phyloP scores from a whole-genome alignment of 2,797 vertebrate genomes.

The Clarias platycephalus region DNA sequence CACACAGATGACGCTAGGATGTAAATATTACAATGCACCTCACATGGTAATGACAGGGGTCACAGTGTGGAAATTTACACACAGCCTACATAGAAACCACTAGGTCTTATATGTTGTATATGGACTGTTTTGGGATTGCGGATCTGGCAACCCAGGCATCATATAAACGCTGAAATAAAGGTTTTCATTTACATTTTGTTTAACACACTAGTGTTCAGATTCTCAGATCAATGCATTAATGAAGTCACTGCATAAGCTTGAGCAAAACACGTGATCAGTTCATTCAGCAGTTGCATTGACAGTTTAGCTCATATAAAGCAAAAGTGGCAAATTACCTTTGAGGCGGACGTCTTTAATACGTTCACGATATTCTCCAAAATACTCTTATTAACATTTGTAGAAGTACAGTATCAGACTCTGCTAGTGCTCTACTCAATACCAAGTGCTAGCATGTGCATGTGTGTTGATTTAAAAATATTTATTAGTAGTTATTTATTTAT shows the following conservation, averaged over 20 bases:
- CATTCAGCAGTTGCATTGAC: neutral
- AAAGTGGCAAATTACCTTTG: slow-evolving; percentile 1
- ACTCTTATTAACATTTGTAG: neutral
- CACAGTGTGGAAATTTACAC: neutral
- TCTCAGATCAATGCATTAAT: neutral
- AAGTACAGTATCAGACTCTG: neutral
- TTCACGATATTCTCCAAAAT: neutral
- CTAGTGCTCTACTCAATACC: neutral
- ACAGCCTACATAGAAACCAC: no score
- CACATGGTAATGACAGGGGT: neutral
- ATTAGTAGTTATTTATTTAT: neutral
- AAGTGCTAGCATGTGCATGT: neutral
- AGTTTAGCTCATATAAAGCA: neutral
- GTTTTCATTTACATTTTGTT: neutral
- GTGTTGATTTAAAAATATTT: neutral
- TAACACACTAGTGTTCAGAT: neutral
- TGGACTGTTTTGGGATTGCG: neutral
- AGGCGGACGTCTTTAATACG: neutral
- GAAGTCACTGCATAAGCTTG: neutral
- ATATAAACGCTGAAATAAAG: neutral
- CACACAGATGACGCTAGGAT: neutral
- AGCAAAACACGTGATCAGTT: neutral
- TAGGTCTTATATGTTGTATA: no score
- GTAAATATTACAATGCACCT: neutral
- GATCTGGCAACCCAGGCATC: slow-evolving; percentile 19